Conservation (phyloP, 2,113 vertebrate genomes). For the Megalops atlanticus region DNA sequence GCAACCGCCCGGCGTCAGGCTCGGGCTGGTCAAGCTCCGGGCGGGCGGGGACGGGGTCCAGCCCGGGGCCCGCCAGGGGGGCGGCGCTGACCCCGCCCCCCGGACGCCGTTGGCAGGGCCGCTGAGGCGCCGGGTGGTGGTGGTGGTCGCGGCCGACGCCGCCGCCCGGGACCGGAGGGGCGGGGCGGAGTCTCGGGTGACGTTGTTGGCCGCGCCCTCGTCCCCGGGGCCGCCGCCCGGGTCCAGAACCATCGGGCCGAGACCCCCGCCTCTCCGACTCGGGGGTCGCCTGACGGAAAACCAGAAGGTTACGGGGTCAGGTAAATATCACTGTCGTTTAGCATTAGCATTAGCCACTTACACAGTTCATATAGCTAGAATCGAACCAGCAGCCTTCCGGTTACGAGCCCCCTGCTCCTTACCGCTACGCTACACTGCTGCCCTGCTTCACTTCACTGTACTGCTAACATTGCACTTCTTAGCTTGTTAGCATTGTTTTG, state of each 20-base stretch:
- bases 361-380: too few species aligned
- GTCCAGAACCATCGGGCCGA: slow-evolving; percentile 80
- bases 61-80: slow-evolving; percentile 68
- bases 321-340: too few species aligned
- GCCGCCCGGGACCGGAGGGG: too few species aligned
- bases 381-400: too few species aligned
- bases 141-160: slow-evolving; percentile 45
- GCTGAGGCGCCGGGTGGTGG: slow-evolving; percentile 62
- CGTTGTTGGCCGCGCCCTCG: slow-evolving; percentile 41
- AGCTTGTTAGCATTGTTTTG: too few species aligned
- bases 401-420: too few species aligned
- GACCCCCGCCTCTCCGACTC: slow-evolving; percentile 25
- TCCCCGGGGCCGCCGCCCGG: slow-evolving; percentile 75
- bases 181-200: slow-evolving; percentile 44
- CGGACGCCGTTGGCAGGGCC: slow-evolving; percentile 47
- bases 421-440: too few species aligned
- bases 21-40: slow-evolving; percentile 67
- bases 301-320: neutral
- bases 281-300: slow-evolving; percentile 43
- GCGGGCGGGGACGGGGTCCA: slow-evolving; percentile 58
- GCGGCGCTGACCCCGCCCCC: slow-evolving; percentile 58
- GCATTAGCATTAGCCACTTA: too few species aligned
- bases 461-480: too few species aligned
- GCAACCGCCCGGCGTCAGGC: slow-evolving; percentile 63
- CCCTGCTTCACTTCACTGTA: too few species aligned